Evolutionary conservation across 2,797 vertebrate genomes (phyloP).

Genomic region (Eulemur albifrons): DNA sequence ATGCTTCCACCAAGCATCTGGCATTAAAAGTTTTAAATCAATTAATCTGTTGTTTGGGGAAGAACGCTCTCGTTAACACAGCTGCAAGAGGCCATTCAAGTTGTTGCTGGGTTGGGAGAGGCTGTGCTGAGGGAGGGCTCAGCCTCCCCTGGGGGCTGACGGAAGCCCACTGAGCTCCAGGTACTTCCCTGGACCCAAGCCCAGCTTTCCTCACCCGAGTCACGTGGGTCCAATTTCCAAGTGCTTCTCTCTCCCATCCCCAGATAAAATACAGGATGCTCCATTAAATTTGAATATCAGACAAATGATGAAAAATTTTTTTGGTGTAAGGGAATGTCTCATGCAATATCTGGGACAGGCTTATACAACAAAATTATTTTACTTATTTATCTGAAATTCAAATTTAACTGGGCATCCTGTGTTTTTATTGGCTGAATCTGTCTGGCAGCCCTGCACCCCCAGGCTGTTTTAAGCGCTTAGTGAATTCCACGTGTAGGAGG

Average conservation of each 20-base stretch:
- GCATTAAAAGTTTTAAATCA: conserved; percentile 80
- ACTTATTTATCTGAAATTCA: conserved; percentile 36
- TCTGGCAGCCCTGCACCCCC: neutral
- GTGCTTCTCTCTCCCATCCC: neutral
- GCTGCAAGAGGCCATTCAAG: conserved; percentile 44
- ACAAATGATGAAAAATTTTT: neutral
- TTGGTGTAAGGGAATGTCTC: neutral
- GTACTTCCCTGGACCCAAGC: neutral
- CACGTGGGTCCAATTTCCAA: neutral
- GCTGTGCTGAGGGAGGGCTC: neutral
- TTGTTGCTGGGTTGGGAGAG: conserved; percentile 16
- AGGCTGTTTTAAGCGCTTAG: neutral
- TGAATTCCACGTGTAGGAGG: neutral
- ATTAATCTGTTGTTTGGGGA: conserved; percentile 77
- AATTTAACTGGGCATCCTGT: neutral
- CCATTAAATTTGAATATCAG: conserved; percentile 24
- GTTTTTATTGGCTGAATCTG: conserved; percentile 20
- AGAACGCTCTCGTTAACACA: conserved; percentile 58
- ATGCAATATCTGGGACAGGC: neutral
- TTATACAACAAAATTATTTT: neutral
- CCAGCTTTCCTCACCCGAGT: neutral
- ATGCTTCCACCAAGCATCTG: conserved; percentile 74
- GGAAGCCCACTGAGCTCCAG: neutral
- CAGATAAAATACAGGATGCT: neutral
- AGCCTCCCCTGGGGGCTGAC: neutral